Conservation (phyloP, 2,113 vertebrate species). For the Alosa alosa region DNA sequence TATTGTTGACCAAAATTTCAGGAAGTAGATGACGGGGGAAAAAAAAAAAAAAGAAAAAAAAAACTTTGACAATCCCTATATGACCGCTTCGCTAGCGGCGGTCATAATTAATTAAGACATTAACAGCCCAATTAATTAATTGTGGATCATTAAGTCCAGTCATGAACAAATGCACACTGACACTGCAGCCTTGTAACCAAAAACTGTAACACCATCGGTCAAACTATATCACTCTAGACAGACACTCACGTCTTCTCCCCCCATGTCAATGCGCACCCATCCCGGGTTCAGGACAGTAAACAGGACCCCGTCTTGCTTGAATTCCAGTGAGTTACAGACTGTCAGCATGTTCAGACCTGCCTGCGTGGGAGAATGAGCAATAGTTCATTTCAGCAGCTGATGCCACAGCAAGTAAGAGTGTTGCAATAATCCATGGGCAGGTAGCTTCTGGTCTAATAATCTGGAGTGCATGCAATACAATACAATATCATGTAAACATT, state of each 20-base stretch:
- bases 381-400: background rate
- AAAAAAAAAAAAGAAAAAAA: too few relatives aligned
- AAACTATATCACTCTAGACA: background rate
- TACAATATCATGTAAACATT: background rate
- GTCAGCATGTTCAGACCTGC: conserved; percentile 45
- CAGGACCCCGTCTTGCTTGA: conserved; percentile 51
- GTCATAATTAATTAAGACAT: background rate
- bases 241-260: conserved; percentile 46
- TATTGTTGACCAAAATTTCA: too few relatives aligned
- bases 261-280: conserved; percentile 50
- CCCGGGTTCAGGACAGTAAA: conserved; percentile 42
- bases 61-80: too few relatives aligned
- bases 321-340: conserved; percentile 30
- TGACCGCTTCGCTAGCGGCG: too few relatives aligned
- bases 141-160: background rate
- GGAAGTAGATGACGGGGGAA: too few relatives aligned
- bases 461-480: background rate
- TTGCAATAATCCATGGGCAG: background rate
- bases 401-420: background rate
- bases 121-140: background rate
- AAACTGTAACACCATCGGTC: background rate
- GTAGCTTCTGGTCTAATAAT: background rate
- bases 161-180: too few relatives aligned
- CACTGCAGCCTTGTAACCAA: background rate
- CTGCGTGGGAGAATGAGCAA: background rate